These are phyloP conservation scores for Phaedon cochleariae DNA, from an alignment of 2,888 invertebrate genomes.

Conservation along the genomic window DNA sequence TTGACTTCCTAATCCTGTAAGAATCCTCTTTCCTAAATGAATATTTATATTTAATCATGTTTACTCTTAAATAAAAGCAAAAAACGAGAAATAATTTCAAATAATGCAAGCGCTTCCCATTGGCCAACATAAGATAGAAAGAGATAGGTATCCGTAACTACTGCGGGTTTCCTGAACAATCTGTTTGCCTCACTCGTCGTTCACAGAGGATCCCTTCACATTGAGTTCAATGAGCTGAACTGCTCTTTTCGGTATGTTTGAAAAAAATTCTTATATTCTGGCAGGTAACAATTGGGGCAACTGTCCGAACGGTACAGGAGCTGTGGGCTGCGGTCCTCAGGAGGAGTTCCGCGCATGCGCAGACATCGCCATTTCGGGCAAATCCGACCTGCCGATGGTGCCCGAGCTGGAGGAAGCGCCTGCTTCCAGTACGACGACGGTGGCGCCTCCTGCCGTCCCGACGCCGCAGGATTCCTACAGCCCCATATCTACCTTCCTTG, in stretches of 20 bases:
- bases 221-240: too few relatives aligned
- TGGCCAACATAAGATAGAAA: too few relatives aligned
- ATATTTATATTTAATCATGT: too few relatives aligned
- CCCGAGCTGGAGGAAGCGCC: conserved; percentile 47
- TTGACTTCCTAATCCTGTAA: too few relatives aligned
- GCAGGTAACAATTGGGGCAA: conserved; percentile 79
- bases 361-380: conserved; percentile 77
- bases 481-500: conserved; percentile 67
- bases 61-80: too few relatives aligned
- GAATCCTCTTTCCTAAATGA: too few relatives aligned
- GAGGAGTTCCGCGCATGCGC: conserved; percentile 89
- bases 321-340: conserved; percentile 88
- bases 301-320: conserved; percentile 76
- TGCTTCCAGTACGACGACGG: conserved; percentile 55
- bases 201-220: too few relatives aligned
- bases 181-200: too few relatives aligned
- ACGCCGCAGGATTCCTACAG: conserved; percentile 57
- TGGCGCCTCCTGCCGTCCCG: conserved; percentile 49
- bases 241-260: not conserved
- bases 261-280: conserved; percentile 17
- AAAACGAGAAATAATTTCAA: too few relatives aligned
- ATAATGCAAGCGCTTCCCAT: too few relatives aligned
- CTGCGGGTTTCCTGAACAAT: too few relatives aligned
- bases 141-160: too few relatives aligned
- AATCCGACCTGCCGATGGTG: conserved; percentile 62